phyloP scores from a whole-genome alignment of 2,797 vertebrate genomes.

The Chaenodraco wilsoni region DNA sequence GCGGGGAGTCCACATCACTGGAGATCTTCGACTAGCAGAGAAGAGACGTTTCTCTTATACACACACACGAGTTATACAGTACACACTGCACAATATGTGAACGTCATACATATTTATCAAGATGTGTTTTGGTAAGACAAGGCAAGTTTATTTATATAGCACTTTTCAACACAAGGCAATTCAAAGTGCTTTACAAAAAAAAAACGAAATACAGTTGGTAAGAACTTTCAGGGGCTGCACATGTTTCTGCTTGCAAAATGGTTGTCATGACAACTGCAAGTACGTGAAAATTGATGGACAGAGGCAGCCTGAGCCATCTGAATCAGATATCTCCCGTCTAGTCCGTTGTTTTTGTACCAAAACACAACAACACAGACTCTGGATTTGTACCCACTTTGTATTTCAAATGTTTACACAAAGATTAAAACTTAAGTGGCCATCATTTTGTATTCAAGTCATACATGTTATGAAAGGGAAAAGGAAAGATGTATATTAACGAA shows the following conservation, averaged over 20 bases:
- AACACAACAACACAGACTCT: neutral
- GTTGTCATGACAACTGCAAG: constrained; percentile 64
- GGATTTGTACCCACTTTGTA: neutral
- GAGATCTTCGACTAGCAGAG: constrained; percentile 58
- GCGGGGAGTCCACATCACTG: constrained; percentile 76
- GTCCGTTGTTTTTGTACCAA: neutral
- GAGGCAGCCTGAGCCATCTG: constrained; percentile 9
- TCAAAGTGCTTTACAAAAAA: too few species aligned
- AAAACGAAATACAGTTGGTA: too few species aligned
- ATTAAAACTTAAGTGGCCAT: neutral
- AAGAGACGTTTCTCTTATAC: neutral
- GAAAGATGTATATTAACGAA: neutral
- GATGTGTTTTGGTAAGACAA: neutral
- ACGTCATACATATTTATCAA: neutral
- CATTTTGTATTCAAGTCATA: neutral
- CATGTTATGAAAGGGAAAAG: neutral
- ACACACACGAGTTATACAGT: neutral
- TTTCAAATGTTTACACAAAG: neutral
- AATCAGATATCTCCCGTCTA: constrained; percentile 15
- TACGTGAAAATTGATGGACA: constrained; percentile 20
- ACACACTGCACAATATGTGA: neutral
- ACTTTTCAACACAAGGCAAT: too few species aligned
- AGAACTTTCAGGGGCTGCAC: constrained; percentile 7
- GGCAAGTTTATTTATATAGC: too few species aligned
- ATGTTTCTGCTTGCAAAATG: neutral